phyloP scores from a whole-genome alignment of 1,140 invertebrate genomes.

The Atta cephalotes region DNA sequence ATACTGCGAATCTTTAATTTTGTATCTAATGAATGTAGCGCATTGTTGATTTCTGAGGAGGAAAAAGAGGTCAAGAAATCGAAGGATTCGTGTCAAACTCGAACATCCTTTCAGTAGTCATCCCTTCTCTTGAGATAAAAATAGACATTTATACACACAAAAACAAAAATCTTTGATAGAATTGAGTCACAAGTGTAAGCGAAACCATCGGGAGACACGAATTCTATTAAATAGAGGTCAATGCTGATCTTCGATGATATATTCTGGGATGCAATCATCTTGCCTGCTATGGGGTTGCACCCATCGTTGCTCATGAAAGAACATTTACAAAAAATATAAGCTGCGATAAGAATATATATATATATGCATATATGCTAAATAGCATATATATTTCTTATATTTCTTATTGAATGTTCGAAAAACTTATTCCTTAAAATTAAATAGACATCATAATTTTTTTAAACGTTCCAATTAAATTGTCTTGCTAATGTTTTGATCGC shows the following conservation, averaged over 20 bases:
- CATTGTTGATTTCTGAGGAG: background rate
- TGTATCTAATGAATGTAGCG: background rate
- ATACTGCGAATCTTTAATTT: constrained; percentile 17
- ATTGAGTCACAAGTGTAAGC: background rate
- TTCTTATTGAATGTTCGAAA: background rate
- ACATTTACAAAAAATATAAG: background rate
- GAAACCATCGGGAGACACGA: background rate
- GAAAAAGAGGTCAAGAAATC: constrained; percentile 3
- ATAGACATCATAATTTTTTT: background rate
- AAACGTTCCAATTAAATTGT: background rate
- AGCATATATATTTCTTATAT: background rate
- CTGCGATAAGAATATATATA: background rate
- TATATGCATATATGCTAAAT: background rate
- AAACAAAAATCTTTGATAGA: constrained; percentile 47
- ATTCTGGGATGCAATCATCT: background rate
- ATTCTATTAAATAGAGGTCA: constrained; percentile 58
- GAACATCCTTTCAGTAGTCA: constrained; percentile 18
- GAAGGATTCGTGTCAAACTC: background rate
- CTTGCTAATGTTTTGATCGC: background rate
- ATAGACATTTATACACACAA: background rate
- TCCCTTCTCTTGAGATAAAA: background rate
- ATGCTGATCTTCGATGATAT: background rate
- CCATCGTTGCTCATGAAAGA: background rate
- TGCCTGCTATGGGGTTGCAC: background rate
- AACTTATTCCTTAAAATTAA: background rate